Evolutionary conservation across 2,888 invertebrate genomes (phyloP), one percentile per base, ranked within the genome.

Genomic region (Ernsta delagoae): DNA sequence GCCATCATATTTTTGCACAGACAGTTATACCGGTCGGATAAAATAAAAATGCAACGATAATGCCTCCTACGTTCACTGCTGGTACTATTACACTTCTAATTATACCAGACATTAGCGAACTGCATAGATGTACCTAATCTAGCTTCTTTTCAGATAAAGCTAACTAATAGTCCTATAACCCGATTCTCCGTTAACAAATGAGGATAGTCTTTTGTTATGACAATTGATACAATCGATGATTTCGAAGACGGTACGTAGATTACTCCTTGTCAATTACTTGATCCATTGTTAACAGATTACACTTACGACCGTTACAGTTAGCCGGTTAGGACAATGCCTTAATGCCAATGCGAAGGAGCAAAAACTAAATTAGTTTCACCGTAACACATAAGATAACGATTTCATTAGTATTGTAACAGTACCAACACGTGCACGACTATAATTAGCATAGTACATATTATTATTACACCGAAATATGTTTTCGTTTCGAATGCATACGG

Each of bases 291-390:
- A 68, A 70, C 68, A 63, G 57, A 62, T 68, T 68, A 68, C 45
- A 68, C 57, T 62, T 63, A 70, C 70, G 60, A 72, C 66, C 59
- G 50, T 63, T 63, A 70, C 70, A 72, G 70, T 63, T 67, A 74
- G 8, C 73, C 56, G n/a, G 56, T 56, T 56, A 57, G 39, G 72
- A 75, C 75, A 72, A 73, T 64, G 70, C 63, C 59, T 70, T 73
- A 65, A 68, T 71, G 68, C 62, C 36, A 60, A 60, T 70, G 67
- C 60, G 36, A 60, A 60, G 65, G 57, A 65, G 75, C 81, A 90
- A 90, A 90, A 90, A 90, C 87, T 86, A 87, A 89, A 90, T 90
- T 87, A 88, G 83, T 86, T 89, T 86, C 77, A 75, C 71, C 72
- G 71, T 73, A 74, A 77, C 83, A 89, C 90, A 90, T 89, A 90